These are phyloP conservation scores for Galaxea fascicularis DNA, from an alignment of 92 coral and sea anemone species.

Conservation along the genomic window DNA sequence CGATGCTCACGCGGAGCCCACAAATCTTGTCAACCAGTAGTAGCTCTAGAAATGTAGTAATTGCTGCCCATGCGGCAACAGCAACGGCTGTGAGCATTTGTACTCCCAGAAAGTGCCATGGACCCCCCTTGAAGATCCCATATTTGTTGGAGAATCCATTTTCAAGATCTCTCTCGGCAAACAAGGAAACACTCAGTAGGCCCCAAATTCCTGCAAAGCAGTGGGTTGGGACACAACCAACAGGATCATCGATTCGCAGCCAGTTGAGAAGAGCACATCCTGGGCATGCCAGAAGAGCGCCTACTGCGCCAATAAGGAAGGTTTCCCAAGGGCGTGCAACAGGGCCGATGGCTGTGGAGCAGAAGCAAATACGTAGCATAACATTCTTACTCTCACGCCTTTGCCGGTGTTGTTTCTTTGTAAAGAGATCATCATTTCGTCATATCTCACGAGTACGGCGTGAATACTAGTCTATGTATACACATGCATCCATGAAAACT, in stretches of 20 bases:
- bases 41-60: conserved; percentile 65
- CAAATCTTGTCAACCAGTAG: conserved; percentile 64
- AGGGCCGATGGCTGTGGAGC: conserved; percentile 72
- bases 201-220: conserved; percentile 86
- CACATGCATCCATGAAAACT: no score
- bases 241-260: conserved; percentile 89
- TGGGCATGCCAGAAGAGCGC: conserved; percentile 81
- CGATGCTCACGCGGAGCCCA: conserved; percentile 73
- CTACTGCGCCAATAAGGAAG: conserved; percentile 78
- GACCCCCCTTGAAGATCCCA: conserved; percentile 84
- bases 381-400: neutral
- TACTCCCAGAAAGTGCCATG: conserved; percentile 76
- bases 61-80: conserved; percentile 66
- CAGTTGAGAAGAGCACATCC: conserved; percentile 75
- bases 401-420: neutral
- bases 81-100: conserved; percentile 59
- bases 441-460: no score
- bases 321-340: conserved; percentile 95
- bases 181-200: conserved; percentile 77
- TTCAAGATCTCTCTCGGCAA: conserved; percentile 75
- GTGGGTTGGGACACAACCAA: conserved; percentile 89
- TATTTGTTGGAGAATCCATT: conserved; percentile 39
- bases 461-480: no score
- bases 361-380: neutral
- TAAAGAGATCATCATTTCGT: neutral